Evolutionary conservation across 2,113 vertebrate species (phyloP).

Genomic region (Laticauda colubrina): DNA sequence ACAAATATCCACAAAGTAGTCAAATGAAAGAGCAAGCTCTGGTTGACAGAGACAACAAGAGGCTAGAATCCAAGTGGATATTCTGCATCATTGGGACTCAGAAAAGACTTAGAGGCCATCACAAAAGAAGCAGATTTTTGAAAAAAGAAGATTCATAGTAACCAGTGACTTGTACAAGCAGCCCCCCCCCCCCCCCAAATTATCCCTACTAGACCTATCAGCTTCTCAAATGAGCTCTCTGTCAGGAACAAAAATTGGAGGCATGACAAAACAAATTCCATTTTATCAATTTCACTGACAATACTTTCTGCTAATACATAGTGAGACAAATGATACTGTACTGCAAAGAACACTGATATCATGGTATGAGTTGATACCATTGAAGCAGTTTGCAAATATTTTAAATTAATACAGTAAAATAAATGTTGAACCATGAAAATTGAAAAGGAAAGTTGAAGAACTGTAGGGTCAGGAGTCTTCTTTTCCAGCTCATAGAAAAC

Average conservation of each 20-base stretch:
- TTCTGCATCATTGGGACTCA: background rate
- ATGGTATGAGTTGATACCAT: background rate
- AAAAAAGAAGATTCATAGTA: background rate
- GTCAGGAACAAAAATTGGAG: background rate
- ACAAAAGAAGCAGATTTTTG: background rate
- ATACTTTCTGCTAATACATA: background rate
- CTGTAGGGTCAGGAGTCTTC: background rate
- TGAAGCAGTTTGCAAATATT: background rate
- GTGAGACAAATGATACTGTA: background rate
- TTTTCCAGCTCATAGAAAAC: background rate
- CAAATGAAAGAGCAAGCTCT: background rate
- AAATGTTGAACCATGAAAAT: background rate
- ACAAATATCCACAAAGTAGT: background rate
- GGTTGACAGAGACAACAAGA: background rate
- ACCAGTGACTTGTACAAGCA: background rate
- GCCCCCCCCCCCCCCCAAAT: no score
- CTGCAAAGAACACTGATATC: background rate
- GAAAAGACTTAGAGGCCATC: background rate
- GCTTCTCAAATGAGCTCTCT: background rate
- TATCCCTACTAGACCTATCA: background rate
- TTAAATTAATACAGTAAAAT: background rate
- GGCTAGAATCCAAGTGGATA: background rate
- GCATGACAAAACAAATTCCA: background rate
- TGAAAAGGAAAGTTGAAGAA: background rate
- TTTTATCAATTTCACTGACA: background rate